These are phyloP conservation scores for Papilio helenus DNA, from an alignment of 1,140 invertebrate genomes.

Conservation along the genomic window DNA sequence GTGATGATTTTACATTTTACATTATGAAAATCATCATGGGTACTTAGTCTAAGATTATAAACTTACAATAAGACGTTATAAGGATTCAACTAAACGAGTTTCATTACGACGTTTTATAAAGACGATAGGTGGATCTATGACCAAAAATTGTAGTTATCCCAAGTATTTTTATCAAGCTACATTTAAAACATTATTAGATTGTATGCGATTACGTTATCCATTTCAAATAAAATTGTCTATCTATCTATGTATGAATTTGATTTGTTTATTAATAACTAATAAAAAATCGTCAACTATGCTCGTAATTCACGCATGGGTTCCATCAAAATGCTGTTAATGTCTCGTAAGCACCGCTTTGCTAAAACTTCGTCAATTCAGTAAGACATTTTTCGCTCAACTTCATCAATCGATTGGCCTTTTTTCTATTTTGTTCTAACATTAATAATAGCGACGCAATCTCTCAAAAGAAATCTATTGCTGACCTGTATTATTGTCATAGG, in stretches of 20 bases:
- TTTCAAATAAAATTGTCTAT: not conserved
- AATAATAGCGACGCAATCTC: constrained; percentile 75
- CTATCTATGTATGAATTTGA: not conserved
- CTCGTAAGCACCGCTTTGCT: constrained; percentile 44
- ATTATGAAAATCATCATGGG: too few relatives aligned
- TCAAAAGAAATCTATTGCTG: constrained; percentile 78
- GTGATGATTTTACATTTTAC: too few relatives aligned
- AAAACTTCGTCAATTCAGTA: constrained; percentile 51
- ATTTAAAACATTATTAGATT: too few relatives aligned
- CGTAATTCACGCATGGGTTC: constrained; percentile 44
- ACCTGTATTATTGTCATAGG: constrained; percentile 82
- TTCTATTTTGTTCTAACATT: constrained; percentile 79
- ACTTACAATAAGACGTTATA: not conserved
- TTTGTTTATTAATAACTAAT: not conserved
- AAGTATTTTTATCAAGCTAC: too few relatives aligned
- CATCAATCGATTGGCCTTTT: constrained; percentile 70
- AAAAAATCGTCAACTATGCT: constrained; percentile 11
- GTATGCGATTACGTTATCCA: too few relatives aligned
- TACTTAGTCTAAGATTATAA: too few relatives aligned
- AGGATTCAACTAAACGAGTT: not conserved
- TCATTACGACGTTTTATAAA: not conserved
- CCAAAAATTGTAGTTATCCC: not conserved
- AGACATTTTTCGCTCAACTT: constrained; percentile 51
- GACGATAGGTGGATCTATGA: not conserved
- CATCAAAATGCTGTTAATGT: constrained; percentile 44